A percentile compares a stretch with the other conserved stretches of the same genome.
phyloP scores from a whole-genome alignment of 2,113 vertebrate genomes.

The Tonatia bakeri region DNA sequence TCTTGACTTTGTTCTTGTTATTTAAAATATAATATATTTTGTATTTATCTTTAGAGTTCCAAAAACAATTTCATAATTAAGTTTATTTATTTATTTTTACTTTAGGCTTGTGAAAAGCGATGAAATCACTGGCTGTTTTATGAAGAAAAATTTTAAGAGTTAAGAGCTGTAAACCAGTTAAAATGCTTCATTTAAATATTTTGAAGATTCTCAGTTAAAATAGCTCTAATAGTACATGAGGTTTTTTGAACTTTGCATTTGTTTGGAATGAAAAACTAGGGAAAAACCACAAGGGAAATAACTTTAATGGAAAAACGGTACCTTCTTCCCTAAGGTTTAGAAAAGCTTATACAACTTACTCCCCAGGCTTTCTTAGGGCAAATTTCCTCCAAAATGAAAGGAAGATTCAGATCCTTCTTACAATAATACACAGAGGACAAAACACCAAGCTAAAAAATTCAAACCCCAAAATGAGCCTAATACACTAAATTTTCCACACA shows the following conservation, averaged over 20 bases:
- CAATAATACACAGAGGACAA: background rate
- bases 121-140: background rate
- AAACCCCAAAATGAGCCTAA: background rate
- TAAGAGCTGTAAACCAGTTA: background rate
- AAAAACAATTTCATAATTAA: constrained; percentile 35
- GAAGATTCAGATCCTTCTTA: background rate
- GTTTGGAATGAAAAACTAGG: background rate
- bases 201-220: background rate
- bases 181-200: constrained; percentile 53
- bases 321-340: background rate
- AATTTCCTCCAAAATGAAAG: background rate
- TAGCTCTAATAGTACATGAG: background rate
- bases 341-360: background rate
- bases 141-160: constrained; percentile 20
- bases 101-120: background rate
- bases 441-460: background rate
- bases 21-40: constrained; percentile 13
- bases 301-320: background rate
- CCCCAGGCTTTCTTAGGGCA: background rate
- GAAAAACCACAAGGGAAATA: background rate
- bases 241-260: background rate
- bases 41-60: background rate
- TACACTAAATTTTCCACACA: background rate
- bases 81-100: constrained; percentile 17
- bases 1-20: constrained; percentile 20